phyloP scores from a whole-genome alignment of 2,888 invertebrate species.

The Brachyptera putata region DNA sequence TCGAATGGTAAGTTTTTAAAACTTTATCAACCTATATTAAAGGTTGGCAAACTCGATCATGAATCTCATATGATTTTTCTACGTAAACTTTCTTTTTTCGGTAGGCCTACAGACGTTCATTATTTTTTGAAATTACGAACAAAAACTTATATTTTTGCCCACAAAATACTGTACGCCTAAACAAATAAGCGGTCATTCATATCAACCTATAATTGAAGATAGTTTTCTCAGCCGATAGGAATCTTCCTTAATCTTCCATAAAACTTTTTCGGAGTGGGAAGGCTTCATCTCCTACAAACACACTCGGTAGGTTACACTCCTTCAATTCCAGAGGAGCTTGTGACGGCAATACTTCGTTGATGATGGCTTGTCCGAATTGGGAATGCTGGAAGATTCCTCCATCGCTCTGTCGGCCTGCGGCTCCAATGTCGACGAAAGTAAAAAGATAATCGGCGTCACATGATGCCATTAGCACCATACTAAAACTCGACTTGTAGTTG shows the following conservation, averaged over 20 bases:
- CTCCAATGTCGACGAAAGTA: slow-evolving; percentile 19
- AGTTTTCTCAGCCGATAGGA: background rate
- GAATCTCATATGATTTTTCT: no score
- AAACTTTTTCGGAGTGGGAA: slow-evolving; percentile 16
- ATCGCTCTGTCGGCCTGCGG: slow-evolving; percentile 19
- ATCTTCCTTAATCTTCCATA: slow-evolving; percentile 10
- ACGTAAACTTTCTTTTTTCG: no score
- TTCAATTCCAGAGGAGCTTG: background rate
- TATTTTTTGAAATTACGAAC: no score
- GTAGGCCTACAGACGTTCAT: no score
- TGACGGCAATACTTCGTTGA: background rate
- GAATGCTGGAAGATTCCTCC: slow-evolving; percentile 3
- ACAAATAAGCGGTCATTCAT: no score
- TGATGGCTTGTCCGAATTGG: slow-evolving; percentile 6
- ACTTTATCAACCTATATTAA: no score
- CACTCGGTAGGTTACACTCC: background rate
- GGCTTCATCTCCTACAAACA: no score
- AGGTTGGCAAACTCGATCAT: no score
- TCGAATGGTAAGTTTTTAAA: no score
- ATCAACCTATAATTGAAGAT: slow-evolving; percentile 19
- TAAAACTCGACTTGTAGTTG: background rate
- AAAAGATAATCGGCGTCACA: no score
- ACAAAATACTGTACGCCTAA: no score
- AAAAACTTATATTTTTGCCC: no score
- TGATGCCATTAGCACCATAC: slow-evolving; percentile 18